A percentile compares a stretch with the other conserved stretches of the same genome.
These are phyloP conservation scores for Macropis europaea DNA, from an alignment of 2,888 invertebrate genomes.

Conservation along the genomic window DNA sequence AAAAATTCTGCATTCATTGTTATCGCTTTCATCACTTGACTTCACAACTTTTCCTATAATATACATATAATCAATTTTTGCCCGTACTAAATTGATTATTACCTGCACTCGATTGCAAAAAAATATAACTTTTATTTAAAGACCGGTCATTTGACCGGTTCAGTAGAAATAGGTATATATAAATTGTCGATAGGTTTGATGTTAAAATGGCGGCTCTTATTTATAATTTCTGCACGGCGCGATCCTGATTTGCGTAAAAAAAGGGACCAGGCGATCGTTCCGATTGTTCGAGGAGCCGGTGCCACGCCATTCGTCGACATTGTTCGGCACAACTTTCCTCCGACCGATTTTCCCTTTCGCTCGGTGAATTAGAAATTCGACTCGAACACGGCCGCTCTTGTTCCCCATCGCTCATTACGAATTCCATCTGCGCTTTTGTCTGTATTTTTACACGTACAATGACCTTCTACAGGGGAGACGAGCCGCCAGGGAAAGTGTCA, in stretches of 20 bases:
- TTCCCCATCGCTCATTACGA: conserved; percentile 54
- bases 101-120: no score
- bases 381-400: conserved; percentile 50
- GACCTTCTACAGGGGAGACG: conserved; percentile 60
- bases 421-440: conserved; percentile 50
- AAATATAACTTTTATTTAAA: no score
- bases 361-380: conserved; percentile 67
- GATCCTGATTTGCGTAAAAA: background rate
- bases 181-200: no score
- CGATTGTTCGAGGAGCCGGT: background rate
- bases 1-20: no score
- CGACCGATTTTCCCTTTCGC: conserved; percentile 64
- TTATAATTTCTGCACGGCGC: background rate
- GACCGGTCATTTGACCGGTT: no score
- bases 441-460: conserved; percentile 63
- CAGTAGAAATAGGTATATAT: no score
- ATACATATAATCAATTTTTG: no score
- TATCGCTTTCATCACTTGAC: no score
- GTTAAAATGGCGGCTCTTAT: background rate
- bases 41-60: no score
- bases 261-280: background rate
- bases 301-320: conserved; percentile 39
- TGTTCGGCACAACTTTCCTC: conserved; percentile 55
- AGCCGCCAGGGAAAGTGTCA: conserved; percentile 65
- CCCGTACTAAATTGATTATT: no score